Percentiles rank a stretch among this genome's conserved stretches.
phyloP scores from a whole-genome alignment of 2,797 vertebrate species.

The Epinephelus awoara region DNA sequence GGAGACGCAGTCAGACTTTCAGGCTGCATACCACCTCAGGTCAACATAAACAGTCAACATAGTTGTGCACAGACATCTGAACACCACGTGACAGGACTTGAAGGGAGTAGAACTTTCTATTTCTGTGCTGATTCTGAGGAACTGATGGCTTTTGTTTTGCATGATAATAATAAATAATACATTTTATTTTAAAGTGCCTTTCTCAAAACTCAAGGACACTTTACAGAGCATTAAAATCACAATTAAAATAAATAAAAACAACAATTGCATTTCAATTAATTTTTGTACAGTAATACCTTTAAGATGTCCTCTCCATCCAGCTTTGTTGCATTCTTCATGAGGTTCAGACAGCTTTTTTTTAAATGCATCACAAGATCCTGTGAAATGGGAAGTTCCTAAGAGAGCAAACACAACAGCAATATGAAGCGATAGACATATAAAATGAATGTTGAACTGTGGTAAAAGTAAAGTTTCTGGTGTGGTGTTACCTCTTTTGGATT shows the following conservation, averaged over 20 bases:
- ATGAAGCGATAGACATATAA: neutral
- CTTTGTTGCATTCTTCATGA: conserved; percentile 20
- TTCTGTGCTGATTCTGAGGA: neutral
- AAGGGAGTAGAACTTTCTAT: conserved; percentile 21
- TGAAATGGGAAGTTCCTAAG: conserved; percentile 39
- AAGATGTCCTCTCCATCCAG: conserved; percentile 52
- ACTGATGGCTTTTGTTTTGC: neutral
- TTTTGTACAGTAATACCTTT: conserved; percentile 62
- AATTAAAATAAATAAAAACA: too few relatives aligned
- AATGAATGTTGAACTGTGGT: neutral
- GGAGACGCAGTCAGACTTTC: conserved; percentile 51
- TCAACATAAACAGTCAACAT: conserved; percentile 56
- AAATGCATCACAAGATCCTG: conserved; percentile 28
- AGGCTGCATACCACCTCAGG: conserved; percentile 45
- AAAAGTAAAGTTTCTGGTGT: neutral
- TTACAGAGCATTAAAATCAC: too few relatives aligned
- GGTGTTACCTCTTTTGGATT: conserved; percentile 55
- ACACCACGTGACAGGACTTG: conserved; percentile 19
- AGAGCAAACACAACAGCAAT: conserved; percentile 14
- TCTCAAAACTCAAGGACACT: too few relatives aligned
- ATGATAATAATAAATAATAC: too few relatives aligned
- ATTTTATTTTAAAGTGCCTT: too few relatives aligned
- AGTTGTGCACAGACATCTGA: conserved; percentile 30
- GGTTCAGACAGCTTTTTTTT: conserved; percentile 42
- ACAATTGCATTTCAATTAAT: neutral